Evolutionary conservation across 2,797 vertebrate species (phyloP), one percentile per base, ranked within the genome.

Genomic region (Bradypodion pumilum): DNA sequence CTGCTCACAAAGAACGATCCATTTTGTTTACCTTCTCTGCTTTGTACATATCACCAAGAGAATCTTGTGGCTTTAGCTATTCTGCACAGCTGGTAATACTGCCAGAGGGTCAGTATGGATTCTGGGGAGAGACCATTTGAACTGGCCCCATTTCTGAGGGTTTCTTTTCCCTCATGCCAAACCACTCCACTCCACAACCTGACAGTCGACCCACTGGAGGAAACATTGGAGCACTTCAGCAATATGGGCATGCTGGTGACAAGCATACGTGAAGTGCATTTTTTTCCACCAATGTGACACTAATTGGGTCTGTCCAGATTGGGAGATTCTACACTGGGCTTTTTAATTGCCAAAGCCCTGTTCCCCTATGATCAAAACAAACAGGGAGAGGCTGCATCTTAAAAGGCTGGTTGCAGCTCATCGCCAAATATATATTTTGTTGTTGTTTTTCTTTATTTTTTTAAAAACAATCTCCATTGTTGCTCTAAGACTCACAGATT

Each of bases 91-190:
- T 80, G 49, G 52, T 2, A 44, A 74, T 7, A 29, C n/a, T 0
- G 5, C 5, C 82, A 87, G 86, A 70, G 82, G 78, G 73, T 76
- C 56, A 73, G 82, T 29, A 10, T 6, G 0, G 29, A 49, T 35
- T 5, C 65, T 2, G 52, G 46, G 40, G 81, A 81, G 56, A 44
- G 35, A 35, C 12, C 40, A 0, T 44, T 42, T 29, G 2, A 1
- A 27, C n/a, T 81, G 79, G 65, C 79, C 79, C 73, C 65, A 27
- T 81, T 77, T 81, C 74, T 46, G 79, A 81, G 84, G n/a, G 32
- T 52, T 76, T 81, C 35, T 46, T 70, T 44, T 15, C 60, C 46
- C 40, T 65, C 7, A 6, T 49, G 52, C 74, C 37, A 85, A 85
- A 81, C 62, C 65, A 76, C 84, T 83, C 52, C 1, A 1, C 56